Evolutionary conservation across 2,797 vertebrate species (phyloP), one percentile per base, ranked within the genome.

Genomic region (Gorsachius magnificus): DNA sequence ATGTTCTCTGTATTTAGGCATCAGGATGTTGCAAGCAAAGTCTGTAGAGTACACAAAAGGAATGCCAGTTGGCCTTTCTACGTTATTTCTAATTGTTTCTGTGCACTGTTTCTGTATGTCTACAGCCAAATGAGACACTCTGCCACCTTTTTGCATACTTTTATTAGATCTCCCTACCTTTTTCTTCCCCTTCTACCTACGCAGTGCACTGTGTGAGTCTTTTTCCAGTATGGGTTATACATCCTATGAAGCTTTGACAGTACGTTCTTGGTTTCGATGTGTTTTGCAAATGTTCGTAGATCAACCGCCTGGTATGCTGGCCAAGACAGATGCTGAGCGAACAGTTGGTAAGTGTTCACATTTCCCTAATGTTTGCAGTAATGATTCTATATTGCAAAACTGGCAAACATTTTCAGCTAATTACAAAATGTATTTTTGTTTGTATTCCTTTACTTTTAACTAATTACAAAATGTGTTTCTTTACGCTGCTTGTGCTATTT

Each of bases 241-340:
- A 51, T 99, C 99, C 8, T 98, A 98, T 14, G 99, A 99, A 93
- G 98, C 98, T 58, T 94, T 99, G 94, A 98, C 98, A 24, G 96
- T 99, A 43, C 98, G 99, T 77, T 98, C 99, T 48, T 99, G 99
- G 99, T 98, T 99, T 95, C 98, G 99, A 83, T 99, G 99, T 94
- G 76, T 99, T 97, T 97, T 99, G 58, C 99, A 99, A 98, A 99
- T 99, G 97, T 98, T 99, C 96, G 92, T 99, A 72, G 98, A 99
- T 97, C 98, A 97, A 93, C 98, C 98, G 88, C 89, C 96, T 53
- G 98, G 98, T 29, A 96, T 95, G 14, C 98, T 98, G 64, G 97
- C 98, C 96, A 98, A 97, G 90, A 87, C 88, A 96, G 97, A 97
- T 93, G 89, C 94, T 88, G 98, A 97, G 68, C 89, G 95, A 83